Base-by-base conservation (phyloP, 2,888 invertebrate species). In the Parapristionchus giblindavisi region DNA sequence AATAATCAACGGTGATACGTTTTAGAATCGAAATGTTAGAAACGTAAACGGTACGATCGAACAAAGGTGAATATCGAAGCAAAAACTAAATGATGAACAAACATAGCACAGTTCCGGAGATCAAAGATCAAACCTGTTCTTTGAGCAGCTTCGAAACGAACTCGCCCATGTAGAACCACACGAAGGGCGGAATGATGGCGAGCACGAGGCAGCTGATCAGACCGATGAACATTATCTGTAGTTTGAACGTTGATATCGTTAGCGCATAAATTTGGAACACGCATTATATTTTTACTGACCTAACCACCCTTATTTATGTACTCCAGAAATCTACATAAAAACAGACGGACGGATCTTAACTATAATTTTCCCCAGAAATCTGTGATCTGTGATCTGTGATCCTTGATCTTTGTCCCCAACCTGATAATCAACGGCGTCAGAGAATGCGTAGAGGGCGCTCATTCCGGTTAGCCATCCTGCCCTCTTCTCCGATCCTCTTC, bases 161-260 rank as follows among this genome's bases (percentile, higher is more conserved):
- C 75, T 84, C 81, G 43, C 87, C 87, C 85, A 86, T 86, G 63
- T 86, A 77, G 36, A 86, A 79, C 86, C 87, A 86, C 1, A 86
- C 85, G 75, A 86, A 85, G 3, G 86, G 86, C n/a, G 86, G 86
- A 32, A 87, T 78, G 6, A 79, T 79, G 29, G 86, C 82, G 75
- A 87, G 87, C 2, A 86, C 72, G 2, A 86, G 77, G 11, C 85
- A 82, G 76, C 83, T 78, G 43, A 85, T 48, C 17, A 87, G 32
- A 11, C 87, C 86, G 43, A 85, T 63, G 2, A 78, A 52, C 84
- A 86, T 86, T 21, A 86, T 77, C 84, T 85, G 75, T 24, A 56
- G n/a, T 17, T 27, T 27, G 34, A 4, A 14, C 43, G 43, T 14
- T 43, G 11, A 43, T 8, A 43, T 17, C 8, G 17, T 43, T 8